These are phyloP conservation scores for Galaxea fascicularis DNA, from an alignment of 92 coral and sea anemone species.

Conservation along the genomic window DNA sequence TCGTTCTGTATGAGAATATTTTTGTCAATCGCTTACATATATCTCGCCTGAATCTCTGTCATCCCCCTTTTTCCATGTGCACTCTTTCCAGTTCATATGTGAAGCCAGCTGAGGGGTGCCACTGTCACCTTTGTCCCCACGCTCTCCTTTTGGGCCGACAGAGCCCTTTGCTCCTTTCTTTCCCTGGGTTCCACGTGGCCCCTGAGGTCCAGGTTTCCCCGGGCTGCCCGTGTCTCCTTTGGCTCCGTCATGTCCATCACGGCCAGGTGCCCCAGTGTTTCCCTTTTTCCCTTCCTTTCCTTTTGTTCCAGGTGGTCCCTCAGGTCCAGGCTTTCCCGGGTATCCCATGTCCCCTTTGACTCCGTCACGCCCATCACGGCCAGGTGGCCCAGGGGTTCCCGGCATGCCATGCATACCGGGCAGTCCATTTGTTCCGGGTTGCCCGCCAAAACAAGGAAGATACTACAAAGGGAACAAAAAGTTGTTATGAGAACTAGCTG, in stretches of 20 bases:
- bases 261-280: constrained; percentile 63
- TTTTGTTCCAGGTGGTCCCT: no score
- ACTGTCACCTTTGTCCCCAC: constrained; percentile 36
- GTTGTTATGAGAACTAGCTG: no score
- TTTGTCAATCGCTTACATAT: neutral
- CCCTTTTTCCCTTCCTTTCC: neutral
- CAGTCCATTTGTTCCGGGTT: constrained; percentile 21
- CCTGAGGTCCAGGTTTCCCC: constrained; percentile 51
- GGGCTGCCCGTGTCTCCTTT: constrained; percentile 37
- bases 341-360: constrained; percentile 20
- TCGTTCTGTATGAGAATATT: neutral
- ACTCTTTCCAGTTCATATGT: constrained; percentile 62
- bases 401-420: constrained; percentile 58
- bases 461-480: no score
- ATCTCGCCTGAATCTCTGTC: constrained; percentile 20
- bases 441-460: neutral
- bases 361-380: constrained; percentile 68
- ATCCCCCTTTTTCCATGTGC: constrained; percentile 39
- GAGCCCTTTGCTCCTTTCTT: constrained; percentile 21
- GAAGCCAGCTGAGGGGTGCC: constrained; percentile 39
- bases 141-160: constrained; percentile 25
- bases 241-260: constrained; percentile 25
- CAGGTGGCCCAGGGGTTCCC: constrained; percentile 61
- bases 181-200: constrained; percentile 41
- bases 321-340: no score